phyloP scores from a whole-genome alignment of 92 coral and sea anemone genomes.

The Epizoanthus scotinus region DNA sequence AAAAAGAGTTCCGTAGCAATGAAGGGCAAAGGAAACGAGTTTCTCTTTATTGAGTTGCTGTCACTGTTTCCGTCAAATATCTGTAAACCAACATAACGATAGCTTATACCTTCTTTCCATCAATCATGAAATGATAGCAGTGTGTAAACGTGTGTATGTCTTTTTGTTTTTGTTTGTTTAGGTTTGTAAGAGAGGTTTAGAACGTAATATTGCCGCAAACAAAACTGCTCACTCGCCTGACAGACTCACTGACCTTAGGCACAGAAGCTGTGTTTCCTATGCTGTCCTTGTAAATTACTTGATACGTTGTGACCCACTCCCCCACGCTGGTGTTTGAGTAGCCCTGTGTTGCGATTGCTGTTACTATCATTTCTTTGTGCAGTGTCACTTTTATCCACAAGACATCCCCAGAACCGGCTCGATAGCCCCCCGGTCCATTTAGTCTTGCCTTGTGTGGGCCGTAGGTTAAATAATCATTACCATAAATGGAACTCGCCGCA shows the following conservation, averaged over 20 bases:
- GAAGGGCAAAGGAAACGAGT: slow-evolving; percentile 6
- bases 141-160: too few relatives aligned
- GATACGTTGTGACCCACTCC: slow-evolving; percentile 26
- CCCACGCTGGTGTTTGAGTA: background rate
- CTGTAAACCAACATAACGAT: slow-evolving; percentile 7
- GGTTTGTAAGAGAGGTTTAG: too few relatives aligned
- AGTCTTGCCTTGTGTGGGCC: slow-evolving; percentile 33
- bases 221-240: too few relatives aligned
- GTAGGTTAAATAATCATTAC: background rate
- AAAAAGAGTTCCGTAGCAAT: slow-evolving; percentile 5
- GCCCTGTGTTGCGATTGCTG: slow-evolving; percentile 26
- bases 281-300: slow-evolving; percentile 14
- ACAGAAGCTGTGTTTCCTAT: background rate
- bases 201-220: too few relatives aligned
- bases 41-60: slow-evolving; percentile 3
- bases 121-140: too few relatives aligned
- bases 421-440: slow-evolving; percentile 13
- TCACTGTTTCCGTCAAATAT: slow-evolving; percentile 20
- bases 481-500: slow-evolving; percentile 21
- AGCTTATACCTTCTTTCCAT: background rate
- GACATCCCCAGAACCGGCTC: background rate
- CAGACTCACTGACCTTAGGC: slow-evolving; percentile 15
- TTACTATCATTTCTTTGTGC: slow-evolving; percentile 9
- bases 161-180: too few relatives aligned
- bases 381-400: slow-evolving; percentile 9